Base-by-base conservation (phyloP, 2,113 vertebrate species). In the Takifugu flavidus region DNA sequence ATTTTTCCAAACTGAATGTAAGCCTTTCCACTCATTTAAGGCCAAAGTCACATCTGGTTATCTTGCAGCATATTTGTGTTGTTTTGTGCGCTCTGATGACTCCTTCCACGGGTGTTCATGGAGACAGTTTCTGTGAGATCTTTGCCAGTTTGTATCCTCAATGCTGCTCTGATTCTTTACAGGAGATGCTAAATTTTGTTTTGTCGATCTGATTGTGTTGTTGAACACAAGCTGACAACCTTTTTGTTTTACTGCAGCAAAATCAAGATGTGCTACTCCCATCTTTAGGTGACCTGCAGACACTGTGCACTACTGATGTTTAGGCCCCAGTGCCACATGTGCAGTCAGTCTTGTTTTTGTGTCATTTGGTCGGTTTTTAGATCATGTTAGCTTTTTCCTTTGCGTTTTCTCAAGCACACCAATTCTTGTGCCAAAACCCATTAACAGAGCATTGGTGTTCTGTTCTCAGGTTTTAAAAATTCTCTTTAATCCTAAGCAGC, bases 391-490 rank as follows among this genome's bases (percentile, higher is more conserved):
- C 11, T n/a, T 42, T 65, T 49, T 50, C 25, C 51, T 44, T 62
- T 55, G 13, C 53, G 62, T 14, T 0, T 27, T 10, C 14, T 6
- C 14, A 12, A 13, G 20, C 68, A 25, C 13, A 47, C 59, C 3
- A 49, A 34, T 26, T 70, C 15, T 25, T 67, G 56, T 70, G 56
- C 59, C 66, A 72, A 67, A 76, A 45, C 15, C 53, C 46, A 62
- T 28, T 45, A 53, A 64, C 31, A 66, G 6, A 54, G 44, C 59
- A 8, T 58, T 55, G 44, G 31, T 39, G 25, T 47, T 70, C 25
- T 70, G 26, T 26, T 58, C 71, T 69, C 66, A 71, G 74, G 59
- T 79, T 68, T 68, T 59, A 8, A 51, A 25, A 27, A 11, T 26
- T 4, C 55, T 39, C 8, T 39, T 10, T 10, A 39, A 10, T 39